Conservation (phyloP, 2,113 vertebrate genomes). For the Suricata suricatta region DNA sequence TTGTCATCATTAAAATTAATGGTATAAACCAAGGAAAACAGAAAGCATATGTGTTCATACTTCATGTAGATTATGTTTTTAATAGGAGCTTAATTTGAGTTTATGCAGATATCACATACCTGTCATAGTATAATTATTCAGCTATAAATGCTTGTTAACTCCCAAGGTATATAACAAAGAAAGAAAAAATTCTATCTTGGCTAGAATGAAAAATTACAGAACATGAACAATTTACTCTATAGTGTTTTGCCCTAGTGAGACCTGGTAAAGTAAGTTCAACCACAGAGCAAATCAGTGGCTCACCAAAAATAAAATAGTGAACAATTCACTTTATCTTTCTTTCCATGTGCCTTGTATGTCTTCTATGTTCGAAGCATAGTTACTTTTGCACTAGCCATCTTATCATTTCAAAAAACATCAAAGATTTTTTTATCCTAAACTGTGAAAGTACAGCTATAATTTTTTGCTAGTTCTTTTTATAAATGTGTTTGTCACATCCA, state of each 20-base stretch:
- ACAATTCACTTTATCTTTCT: neutral
- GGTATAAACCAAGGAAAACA: slow-evolving; percentile 76
- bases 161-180: slow-evolving; percentile 65
- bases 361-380: neutral
- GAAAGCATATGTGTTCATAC: slow-evolving; percentile 77
- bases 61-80: slow-evolving; percentile 77
- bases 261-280: neutral
- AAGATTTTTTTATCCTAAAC: slow-evolving; percentile 22
- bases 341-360: neutral
- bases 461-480: slow-evolving; percentile 40
- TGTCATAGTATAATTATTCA: slow-evolving; percentile 79
- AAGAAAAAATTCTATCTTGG: slow-evolving; percentile 62
- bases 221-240: slow-evolving; percentile 66
- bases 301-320: slow-evolving; percentile 10
- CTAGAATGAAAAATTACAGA: slow-evolving; percentile 79
- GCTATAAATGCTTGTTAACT: slow-evolving; percentile 68
- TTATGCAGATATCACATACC: slow-evolving; percentile 81
- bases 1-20: slow-evolving; percentile 83
- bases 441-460: neutral
- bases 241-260: slow-evolving; percentile 37
- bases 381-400: neutral
- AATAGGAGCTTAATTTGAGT: slow-evolving; percentile 85
- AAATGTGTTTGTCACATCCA: slow-evolving; percentile 64
- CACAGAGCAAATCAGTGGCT: neutral
- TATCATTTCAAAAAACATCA: neutral